Percentiles rank a stretch among this genome's conserved stretches.
Conservation (phyloP, 2,888 invertebrate genomes). For the Dicyrtoma fusca region DNA sequence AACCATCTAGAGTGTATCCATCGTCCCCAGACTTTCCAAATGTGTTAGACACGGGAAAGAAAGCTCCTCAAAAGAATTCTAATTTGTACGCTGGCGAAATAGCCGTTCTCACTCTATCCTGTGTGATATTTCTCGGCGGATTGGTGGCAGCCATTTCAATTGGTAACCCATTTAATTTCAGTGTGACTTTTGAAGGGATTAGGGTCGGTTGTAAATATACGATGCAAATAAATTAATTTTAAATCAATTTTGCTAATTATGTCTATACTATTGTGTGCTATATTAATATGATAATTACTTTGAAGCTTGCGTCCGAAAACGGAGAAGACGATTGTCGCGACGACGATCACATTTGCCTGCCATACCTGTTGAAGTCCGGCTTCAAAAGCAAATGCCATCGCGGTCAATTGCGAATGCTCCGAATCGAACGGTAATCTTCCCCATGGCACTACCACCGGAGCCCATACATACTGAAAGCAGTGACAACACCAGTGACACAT, state of each 20-base stretch:
- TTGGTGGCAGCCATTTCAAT: conserved; percentile 78
- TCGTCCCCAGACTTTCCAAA: conserved; percentile 17
- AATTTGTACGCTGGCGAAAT: conserved; percentile 65
- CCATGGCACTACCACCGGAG: conserved; percentile 54
- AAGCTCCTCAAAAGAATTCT: conserved; percentile 48
- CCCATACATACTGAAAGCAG: conserved; percentile 49
- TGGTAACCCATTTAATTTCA: conserved; percentile 58
- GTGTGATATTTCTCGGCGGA: conserved; percentile 79
- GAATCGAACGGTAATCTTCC: conserved; percentile 53
- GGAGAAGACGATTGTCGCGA: conserved; percentile 48
- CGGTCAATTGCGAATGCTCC: conserved; percentile 47
- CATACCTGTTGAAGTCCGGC: conserved; percentile 55
- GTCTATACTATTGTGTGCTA: too few species aligned
- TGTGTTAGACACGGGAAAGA: conserved; percentile 39
- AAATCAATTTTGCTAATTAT: too few species aligned
- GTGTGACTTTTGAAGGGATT: too few species aligned
- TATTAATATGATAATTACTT: conserved; percentile 6
- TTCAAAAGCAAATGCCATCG: conserved; percentile 48
- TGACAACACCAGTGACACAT: conserved; percentile 58
- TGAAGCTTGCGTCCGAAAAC: conserved; percentile 53
- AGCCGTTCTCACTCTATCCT: conserved; percentile 77
- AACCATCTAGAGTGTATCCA: conserved; percentile 17
- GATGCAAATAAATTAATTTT: too few species aligned
- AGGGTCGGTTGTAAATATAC: too few species aligned
- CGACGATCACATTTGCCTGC: conserved; percentile 54